Evolutionary conservation across 2,113 vertebrate genomes (phyloP), one percentile per base, ranked within the genome.

Genomic region (Mobula birostris): DNA sequence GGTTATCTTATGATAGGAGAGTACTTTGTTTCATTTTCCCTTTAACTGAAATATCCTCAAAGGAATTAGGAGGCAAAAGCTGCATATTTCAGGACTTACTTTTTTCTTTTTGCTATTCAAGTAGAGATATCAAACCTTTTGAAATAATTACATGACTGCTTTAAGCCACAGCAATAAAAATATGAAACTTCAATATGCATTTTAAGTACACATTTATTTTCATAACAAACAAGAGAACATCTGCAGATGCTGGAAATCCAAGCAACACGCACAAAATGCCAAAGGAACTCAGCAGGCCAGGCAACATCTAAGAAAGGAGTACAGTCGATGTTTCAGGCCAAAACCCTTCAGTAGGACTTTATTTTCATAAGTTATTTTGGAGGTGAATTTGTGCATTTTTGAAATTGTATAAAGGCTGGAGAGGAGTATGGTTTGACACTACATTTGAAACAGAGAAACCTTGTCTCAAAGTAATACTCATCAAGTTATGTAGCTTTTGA

Each of bases 171-270:
- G 63, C 14, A 66, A 29, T 56, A 56, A 85, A 5, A 27, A 11
- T n/a, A 91, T 32, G 29, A 91, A 68, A 7, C 61, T 91, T 68
- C 1, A 68, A 36, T 36, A 9, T 8, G 1, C 63, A 66, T 91
- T 91, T 91, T 68, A 91, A 91, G 21, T 85, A 21, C 48, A 15
- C n/a, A 90, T 68, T 91, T 91, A n/a, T 91, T 91, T 36, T 91
- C 29, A 17, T 68, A 66, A 68, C 29, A 48, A 48, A 48, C 48
- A 48, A 48, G 48, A 48, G 48, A 48, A 48, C 2, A 48, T 48
- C 3, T 2, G 48, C 48, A 48, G 48, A 48, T 48, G 48, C 48
- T 48, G 48, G 48, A 48, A 4, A 36, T 36, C 36, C 36, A 36
- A 36, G 36, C 36, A 36, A 48, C 48, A 48, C 48, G 3, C 48